phyloP scores from a whole-genome alignment of 2,888 invertebrate genomes.

The Atethmia centrago region DNA sequence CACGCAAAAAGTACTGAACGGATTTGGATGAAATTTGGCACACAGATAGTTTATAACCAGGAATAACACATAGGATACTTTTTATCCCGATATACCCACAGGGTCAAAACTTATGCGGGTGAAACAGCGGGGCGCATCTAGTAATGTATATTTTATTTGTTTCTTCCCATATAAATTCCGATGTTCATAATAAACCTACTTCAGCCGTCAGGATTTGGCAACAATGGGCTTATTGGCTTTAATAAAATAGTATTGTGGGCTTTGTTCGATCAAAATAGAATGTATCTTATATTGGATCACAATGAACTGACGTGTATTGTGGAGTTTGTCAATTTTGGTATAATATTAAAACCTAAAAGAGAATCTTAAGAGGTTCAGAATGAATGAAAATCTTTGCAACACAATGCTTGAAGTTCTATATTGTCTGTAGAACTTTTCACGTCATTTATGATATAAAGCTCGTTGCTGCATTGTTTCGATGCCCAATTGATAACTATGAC shows the following conservation, averaged over 20 bases:
- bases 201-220: conserved; percentile 29
- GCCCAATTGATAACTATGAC: background rate
- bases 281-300: background rate
- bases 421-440: background rate
- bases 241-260: conserved; percentile 23
- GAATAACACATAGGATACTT: too few species aligned
- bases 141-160: background rate
- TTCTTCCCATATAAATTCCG: conserved; percentile 4
- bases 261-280: conserved; percentile 37
- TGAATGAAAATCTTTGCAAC: background rate
- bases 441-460: background rate
- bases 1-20: too few species aligned
- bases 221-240: conserved; percentile 35
- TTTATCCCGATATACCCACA: too few species aligned
- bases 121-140: too few species aligned
- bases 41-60: too few species aligned
- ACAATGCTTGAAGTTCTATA: background rate
- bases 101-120: too few species aligned
- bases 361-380: background rate
- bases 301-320: conserved; percentile 31
- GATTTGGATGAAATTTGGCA: too few species aligned
- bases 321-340: background rate
- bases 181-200: conserved; percentile 13
- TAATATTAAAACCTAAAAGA: background rate
- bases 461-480: background rate